phyloP scores from a whole-genome alignment of 2,888 invertebrate genomes.

The Podabrus alpinus region DNA sequence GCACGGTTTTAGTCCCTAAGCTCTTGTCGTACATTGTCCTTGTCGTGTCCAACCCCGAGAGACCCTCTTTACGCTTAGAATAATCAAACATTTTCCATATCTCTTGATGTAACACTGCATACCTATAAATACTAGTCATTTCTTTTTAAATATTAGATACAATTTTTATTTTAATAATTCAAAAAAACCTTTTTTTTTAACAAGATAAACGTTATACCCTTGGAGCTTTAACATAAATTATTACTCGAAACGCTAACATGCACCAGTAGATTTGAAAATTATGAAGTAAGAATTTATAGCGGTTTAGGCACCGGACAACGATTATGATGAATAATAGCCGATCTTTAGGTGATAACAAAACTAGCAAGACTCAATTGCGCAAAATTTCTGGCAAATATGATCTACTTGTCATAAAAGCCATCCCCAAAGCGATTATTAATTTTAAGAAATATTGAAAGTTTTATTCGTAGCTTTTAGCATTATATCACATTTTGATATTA shows the following conservation, averaged over 20 bases:
- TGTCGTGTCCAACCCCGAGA: conserved; percentile 30
- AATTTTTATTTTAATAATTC: background rate
- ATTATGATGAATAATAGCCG: conserved; percentile 28
- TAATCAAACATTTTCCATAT: conserved; percentile 32
- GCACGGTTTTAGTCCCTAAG: conserved; percentile 31
- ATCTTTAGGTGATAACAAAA: conserved; percentile 7
- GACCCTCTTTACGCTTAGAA: conserved; percentile 33
- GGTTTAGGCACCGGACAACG: conserved; percentile 27
- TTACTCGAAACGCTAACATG: conserved; percentile 16
- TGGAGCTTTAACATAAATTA: conserved; percentile 16
- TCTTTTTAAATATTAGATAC: background rate
- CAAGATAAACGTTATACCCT: background rate
- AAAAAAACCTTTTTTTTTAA: background rate
- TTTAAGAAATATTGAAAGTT: background rate
- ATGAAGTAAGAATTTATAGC: conserved; percentile 29
- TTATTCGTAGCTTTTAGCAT: background rate
- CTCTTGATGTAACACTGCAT: conserved; percentile 12
- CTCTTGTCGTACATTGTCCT: conserved; percentile 35
- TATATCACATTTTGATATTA: background rate
- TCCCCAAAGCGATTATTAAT: background rate
- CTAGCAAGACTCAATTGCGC: conserved; percentile 6
- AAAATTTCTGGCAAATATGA: background rate
- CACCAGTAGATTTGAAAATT: conserved; percentile 28
- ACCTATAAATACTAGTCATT: background rate
- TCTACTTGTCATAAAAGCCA: background rate